Base-by-base conservation (phyloP, 1,140 invertebrate genomes). In the Mamestra configurata region DNA sequence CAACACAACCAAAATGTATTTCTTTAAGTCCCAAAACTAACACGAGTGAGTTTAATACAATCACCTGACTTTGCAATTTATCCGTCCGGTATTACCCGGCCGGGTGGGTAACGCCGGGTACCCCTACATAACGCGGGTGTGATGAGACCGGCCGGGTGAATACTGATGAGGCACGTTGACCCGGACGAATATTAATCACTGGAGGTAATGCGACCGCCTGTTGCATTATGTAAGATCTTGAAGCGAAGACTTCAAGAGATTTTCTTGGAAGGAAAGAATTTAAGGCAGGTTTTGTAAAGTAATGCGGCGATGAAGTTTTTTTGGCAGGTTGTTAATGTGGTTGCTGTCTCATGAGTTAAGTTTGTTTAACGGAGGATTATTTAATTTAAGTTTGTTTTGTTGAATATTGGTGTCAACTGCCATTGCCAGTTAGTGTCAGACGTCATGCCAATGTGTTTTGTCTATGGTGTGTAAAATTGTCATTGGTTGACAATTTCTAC, bases 91-190 rank as follows among this genome's bases (percentile, higher is more conserved):
- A 78, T 77, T 53, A 79, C 76, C 81, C 87, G 35, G 35, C 4
- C 55, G 22, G 35, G 15, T 31, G 24, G 55, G 11, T 31, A 27
- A n/a, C 4, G 24, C 24, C 55, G 79, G 82, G 79, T 80, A 76
- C 78, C 80, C 53, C 2, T 31, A 66, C 13, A 76, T 83, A 87
- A 85, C 82, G 79, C 78, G 72, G 79, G 82, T 27, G 77, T 84
- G 84, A 84, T 84, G 84, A 86, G 81, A 80, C 68, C 49, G 43
- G 13, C 75, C 82, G 81, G 81, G 49, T 83, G 87, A 86, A 86
- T 85, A 84, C 85, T 80, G 83, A 88, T 88, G 82, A 85, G 82
- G 59, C 22, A 10, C 78, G 83, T 77, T 77, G 83, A 81, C 84
- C 81, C 80, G 81, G 75, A 22, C 73, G 78, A 68, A 76, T 81